These are phyloP conservation scores for Epicauta chinensis DNA, from an alignment of 1,140 invertebrate genomes.

Conservation along the genomic window DNA sequence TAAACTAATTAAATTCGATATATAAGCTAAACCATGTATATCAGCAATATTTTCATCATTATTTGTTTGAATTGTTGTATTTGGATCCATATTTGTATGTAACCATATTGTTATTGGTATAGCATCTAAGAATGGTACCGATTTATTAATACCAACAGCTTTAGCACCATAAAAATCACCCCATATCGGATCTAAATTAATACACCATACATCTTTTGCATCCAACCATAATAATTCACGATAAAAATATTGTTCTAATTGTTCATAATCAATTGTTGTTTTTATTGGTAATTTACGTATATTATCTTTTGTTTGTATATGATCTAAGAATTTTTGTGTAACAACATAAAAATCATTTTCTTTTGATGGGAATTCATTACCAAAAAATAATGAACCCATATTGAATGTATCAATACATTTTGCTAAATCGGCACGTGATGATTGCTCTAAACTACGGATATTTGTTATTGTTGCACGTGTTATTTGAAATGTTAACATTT, in stretches of 20 bases:
- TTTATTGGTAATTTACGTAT: conserved; percentile 33
- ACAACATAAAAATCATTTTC: conserved; percentile 59
- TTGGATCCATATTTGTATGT: conserved; percentile 45
- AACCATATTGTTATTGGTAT: conserved; percentile 83
- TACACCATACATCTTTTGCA: conserved; percentile 80
- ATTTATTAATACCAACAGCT: conserved; percentile 61
- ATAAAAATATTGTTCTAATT: conserved; percentile 4
- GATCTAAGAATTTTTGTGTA: conserved; percentile 67
- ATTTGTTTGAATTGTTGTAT: conserved; percentile 32
- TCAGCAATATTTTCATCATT: conserved; percentile 44
- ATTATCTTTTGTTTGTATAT: conserved; percentile 57
- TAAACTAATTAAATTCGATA: conserved; percentile 71
- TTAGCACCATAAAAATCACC: conserved; percentile 81
- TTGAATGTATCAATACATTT: conserved; percentile 67
- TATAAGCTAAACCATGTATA: conserved; percentile 63
- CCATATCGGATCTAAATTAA: conserved; percentile 85
- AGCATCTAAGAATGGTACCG: conserved; percentile 84
- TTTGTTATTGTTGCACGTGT: conserved; percentile 76
- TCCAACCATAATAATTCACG: conserved; percentile 75
- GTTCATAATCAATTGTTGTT: background rate
- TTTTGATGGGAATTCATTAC: conserved; percentile 64
- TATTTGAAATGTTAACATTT: conserved; percentile 73
- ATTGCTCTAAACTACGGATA: conserved; percentile 60
- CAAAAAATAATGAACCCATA: conserved; percentile 66
- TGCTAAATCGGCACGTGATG: conserved; percentile 64